These are phyloP conservation scores for Myoxocephalus aenaeus DNA, from an alignment of 2,797 vertebrate species.

Conservation along the genomic window DNA sequence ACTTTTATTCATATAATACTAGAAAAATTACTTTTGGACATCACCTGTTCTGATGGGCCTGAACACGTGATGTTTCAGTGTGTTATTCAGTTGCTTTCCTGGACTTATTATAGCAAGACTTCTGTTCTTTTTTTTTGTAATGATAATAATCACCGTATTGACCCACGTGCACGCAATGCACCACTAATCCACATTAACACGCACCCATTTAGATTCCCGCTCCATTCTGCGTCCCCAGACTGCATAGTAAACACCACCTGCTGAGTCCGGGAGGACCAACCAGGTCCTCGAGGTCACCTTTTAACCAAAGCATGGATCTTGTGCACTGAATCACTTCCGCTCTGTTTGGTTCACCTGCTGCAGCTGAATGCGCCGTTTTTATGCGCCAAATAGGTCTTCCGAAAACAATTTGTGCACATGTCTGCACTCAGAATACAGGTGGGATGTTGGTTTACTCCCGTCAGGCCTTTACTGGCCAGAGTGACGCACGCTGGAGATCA, in stretches of 20 bases:
- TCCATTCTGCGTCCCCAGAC: not conserved
- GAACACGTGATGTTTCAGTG: not conserved
- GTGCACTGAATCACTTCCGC: not conserved
- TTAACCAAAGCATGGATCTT: constrained; percentile 5
- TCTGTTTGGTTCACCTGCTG: not conserved
- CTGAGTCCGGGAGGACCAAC: constrained; percentile 10
- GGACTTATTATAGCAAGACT: not conserved
- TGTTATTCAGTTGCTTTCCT: not conserved
- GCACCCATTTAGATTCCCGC: not conserved
- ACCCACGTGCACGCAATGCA: not conserved
- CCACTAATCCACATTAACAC: constrained; percentile 6
- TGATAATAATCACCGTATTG: not conserved
- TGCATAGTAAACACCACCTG: constrained; percentile 60
- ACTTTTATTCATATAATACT: not conserved
- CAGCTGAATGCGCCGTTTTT: not conserved
- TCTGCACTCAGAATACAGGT: not conserved
- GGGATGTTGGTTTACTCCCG: not conserved
- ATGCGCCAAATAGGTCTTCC: not conserved
- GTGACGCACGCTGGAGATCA: not conserved
- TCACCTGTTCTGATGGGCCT: not conserved
- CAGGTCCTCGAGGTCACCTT: constrained; percentile 29
- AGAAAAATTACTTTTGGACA: not conserved
- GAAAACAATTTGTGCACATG: constrained; percentile 13
- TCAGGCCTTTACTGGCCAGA: not conserved
- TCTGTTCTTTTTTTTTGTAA: not conserved